phyloP scores from a whole-genome alignment of 2,888 invertebrate species.

The Scrobipalpa atriplicella region DNA sequence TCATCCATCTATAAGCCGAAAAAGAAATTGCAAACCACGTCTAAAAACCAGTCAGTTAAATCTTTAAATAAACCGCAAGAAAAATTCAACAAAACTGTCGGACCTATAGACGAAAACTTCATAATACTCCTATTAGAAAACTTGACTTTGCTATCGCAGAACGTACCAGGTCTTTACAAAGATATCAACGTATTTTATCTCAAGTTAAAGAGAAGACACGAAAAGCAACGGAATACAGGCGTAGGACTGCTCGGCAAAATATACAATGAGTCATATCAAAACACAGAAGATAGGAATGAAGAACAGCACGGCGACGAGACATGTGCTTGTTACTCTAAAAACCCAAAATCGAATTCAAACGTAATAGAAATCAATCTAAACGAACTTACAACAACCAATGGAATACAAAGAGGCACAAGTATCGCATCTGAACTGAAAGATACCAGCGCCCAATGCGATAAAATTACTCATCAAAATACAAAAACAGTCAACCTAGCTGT shows the following conservation, averaged over 20 bases:
- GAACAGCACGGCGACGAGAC: conserved; percentile 34
- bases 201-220: conserved; percentile 59
- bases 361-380: not conserved
- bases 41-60: conserved; percentile 2
- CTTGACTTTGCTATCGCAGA: conserved; percentile 58
- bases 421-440: not conserved
- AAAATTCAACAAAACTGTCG: not conserved
- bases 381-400: not conserved
- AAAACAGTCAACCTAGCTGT: not conserved
- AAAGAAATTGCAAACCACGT: conserved; percentile 37
- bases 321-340: conserved; percentile 28
- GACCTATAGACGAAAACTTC: conserved; percentile 62
- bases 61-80: conserved; percentile 46
- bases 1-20: conserved; percentile 41
- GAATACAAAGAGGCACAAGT: not conserved
- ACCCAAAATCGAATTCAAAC: not conserved
- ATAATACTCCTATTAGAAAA: conserved; percentile 66
- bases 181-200: conserved; percentile 59
- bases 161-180: conserved; percentile 55
- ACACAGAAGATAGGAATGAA: conserved; percentile 29
- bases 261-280: conserved; percentile 48
- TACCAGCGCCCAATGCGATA: not conserved
- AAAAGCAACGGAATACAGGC: conserved; percentile 39
- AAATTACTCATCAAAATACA: not conserved
- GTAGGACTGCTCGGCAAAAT: conserved; percentile 64